Base-by-base conservation (phyloP, 2,113 vertebrate species). In the Amazona guildingii region DNA sequence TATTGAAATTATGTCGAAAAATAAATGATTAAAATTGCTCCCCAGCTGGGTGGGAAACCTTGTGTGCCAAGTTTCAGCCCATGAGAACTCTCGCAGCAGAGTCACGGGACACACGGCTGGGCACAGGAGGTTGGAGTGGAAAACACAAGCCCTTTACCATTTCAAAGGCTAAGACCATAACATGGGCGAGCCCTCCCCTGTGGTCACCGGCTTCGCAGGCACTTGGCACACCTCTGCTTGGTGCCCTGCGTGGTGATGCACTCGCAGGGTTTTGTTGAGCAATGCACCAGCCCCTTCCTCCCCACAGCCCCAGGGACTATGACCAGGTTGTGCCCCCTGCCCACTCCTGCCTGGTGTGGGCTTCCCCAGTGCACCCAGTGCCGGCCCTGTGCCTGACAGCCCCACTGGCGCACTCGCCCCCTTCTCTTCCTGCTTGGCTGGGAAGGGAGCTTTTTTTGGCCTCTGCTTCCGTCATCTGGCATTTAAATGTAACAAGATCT, bases 401-500 rank as follows among this genome's bases (percentile, higher is more conserved):
- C 95, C 95, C 33, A 18, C 88, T 95, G 97, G 78, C 59, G 12
- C 88, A 68, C 66, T 48, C 83, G 21, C 62, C 66, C 93, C 95
- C 64, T 88, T 83, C 86, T 78, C 83, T 83, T 96, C 95, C 97
- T 70, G 29, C 79, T 90, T 87, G 97, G 97, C 97, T 96, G 92
- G 83, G 90, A 85, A 72, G 33, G 86, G 94, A 44, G 78, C 92
- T 94, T 88, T 94, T 97, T 97, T 97, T 98, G 97, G 97, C 97
- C 96, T 92, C 94, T 82, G 88, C 93, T 96, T 96, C 97, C 96
- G 66, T 96, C 96, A 97, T 96, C 97, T 97, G 97, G 97, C 97
- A 97, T 98, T 97, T 96, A 74, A 97, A 97, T 78, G 92, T 94
- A 96, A 96, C 33, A 78, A 91, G 91, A 96, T 95, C 96, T 93